phyloP scores from a whole-genome alignment of 1,140 invertebrate species.

The Potamilus streckersoni region DNA sequence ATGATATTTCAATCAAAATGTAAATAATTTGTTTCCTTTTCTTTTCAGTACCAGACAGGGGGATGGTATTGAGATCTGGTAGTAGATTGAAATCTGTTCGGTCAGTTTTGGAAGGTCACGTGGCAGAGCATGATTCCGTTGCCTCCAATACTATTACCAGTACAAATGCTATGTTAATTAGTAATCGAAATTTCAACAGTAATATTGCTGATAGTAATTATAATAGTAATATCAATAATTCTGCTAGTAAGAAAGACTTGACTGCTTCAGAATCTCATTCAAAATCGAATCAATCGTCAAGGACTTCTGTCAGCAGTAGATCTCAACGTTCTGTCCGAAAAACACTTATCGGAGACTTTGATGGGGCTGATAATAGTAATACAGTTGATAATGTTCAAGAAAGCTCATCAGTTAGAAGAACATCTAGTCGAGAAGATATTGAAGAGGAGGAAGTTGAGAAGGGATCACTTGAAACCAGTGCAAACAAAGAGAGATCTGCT shows the following conservation, averaged over 20 bases:
- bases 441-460: constrained; percentile 33
- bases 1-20: no score
- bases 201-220: no score
- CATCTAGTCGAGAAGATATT: no score
- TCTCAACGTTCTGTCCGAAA: constrained; percentile 20
- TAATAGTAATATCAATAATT: no score
- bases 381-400: no score
- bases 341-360: constrained; percentile 29
- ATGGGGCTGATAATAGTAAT: not conserved
- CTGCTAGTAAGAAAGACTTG: no score
- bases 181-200: no score
- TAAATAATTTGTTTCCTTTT: not conserved
- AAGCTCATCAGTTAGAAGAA: no score
- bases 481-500: not conserved
- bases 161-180: not conserved
- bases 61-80: constrained; percentile 53
- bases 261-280: no score
- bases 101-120: constrained; percentile 13
- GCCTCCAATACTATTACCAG: constrained; percentile 19
- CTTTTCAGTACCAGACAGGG: constrained; percentile 40
- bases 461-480: constrained; percentile 30
- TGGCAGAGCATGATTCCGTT: constrained; percentile 4
- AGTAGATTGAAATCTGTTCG: constrained; percentile 34
- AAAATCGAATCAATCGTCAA: no score
- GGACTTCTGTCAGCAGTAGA: not conserved